Evolutionary conservation across 2,888 invertebrate genomes (phyloP), one percentile per base, ranked within the genome.

Genomic region (Drosophila maculinotata): DNA sequence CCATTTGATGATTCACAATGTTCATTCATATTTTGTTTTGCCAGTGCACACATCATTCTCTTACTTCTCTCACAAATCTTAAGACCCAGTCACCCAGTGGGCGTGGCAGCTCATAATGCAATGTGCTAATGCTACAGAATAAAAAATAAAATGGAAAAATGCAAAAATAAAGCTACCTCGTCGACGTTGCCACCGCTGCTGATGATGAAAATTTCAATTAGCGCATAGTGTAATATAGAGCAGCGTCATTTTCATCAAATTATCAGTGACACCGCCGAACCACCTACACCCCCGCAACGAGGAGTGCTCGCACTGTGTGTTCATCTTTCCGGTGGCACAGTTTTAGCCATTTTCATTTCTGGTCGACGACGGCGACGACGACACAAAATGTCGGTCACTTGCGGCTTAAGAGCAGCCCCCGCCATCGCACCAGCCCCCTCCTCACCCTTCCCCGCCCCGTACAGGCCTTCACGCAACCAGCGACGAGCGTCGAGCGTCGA

Each of bases 331-430:
- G 83, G 57, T 83, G 80, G 74, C 84, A 81, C 75, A 77, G 65
- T 76, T 79, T 79, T 70, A 73, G 84, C 58, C 65, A 83, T 87
- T 82, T 84, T 77, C 78, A 87, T 80, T 81, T 80, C 74, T 73
- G 87, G 74, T 74, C 79, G 73, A 69, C 72, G 56, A 65, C 48
- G 31, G 33, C 68, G 65, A 57, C 79, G 56, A 67, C 71, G 74
- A 71, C 84, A 76, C 64, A 69, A 87, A 82, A 83, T 83, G 87
- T 83, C 87, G 82, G 82, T 87, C 82, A 83, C 79, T 83, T 81
- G 82, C 87, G 85, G 82, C 71, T 87, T 80, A 83, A 69, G 65
- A 72, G 67, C 35, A 48, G 36, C 44, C 42, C 25, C 14, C 8
- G n/a, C 36, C 30, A 25, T 1, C 30, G 8, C 23, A 14, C 3